Conservation (phyloP, 2,113 vertebrate species). For the Ciconia maguari region DNA sequence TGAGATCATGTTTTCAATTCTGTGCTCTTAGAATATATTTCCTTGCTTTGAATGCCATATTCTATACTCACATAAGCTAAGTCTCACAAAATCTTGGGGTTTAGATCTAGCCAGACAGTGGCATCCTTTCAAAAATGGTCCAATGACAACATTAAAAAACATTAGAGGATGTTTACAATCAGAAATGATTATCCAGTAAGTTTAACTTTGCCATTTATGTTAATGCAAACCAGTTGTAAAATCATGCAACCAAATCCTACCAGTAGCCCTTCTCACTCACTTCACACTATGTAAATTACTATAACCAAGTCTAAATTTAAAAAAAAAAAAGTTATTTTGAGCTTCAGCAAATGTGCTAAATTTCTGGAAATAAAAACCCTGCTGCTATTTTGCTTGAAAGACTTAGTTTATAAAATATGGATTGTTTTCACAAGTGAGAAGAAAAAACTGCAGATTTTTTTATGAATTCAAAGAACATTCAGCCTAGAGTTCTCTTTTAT, state of each 20-base stretch:
- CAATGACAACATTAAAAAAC: not conserved
- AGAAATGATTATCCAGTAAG: not conserved
- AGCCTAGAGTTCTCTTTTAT: not conserved
- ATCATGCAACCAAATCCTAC: not conserved
- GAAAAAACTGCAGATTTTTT: not conserved
- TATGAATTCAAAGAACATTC: not conserved
- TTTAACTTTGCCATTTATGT: constrained; percentile 9
- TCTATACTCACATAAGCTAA: not conserved
- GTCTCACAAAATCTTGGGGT: not conserved
- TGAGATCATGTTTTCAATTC: not conserved
- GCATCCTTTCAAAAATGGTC: not conserved
- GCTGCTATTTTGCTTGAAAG: constrained; percentile 9
- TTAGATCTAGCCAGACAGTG: not conserved
- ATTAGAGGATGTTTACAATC: not conserved
- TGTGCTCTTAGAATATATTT: not conserved
- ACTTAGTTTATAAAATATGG: not conserved
- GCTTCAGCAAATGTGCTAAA: constrained; percentile 6
- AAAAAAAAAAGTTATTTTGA: not conserved
- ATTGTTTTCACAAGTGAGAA: not conserved
- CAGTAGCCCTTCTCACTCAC: constrained; percentile 31
- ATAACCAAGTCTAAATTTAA: not conserved
- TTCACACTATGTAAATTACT: constrained; percentile 22
- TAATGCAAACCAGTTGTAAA: constrained; percentile 13
- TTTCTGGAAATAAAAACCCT: constrained; percentile 5
- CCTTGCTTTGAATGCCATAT: not conserved